phyloP scores from a whole-genome alignment of 2,797 vertebrate genomes.

The Gobio occitaniae region DNA sequence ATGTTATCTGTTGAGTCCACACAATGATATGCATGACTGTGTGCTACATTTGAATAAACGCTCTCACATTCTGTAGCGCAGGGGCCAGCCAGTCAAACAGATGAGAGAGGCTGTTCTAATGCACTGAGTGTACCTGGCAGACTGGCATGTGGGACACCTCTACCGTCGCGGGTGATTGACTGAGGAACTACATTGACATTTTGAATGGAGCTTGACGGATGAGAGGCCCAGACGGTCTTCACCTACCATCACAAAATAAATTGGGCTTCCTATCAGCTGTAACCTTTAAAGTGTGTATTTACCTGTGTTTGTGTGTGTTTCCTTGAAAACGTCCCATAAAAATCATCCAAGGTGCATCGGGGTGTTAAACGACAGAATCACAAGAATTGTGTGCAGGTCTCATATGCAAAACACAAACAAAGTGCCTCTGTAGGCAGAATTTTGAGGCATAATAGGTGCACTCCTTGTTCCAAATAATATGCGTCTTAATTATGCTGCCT shows the following conservation, averaged over 20 bases:
- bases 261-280: slow-evolving; percentile 44
- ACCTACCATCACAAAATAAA: slow-evolving; percentile 50
- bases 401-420: not conserved
- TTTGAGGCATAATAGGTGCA: not conserved
- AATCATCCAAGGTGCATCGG: not conserved
- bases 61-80: slow-evolving; percentile 25
- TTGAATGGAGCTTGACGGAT: slow-evolving; percentile 57
- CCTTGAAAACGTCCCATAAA: slow-evolving; percentile 26
- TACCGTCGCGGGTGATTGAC: slow-evolving; percentile 51
- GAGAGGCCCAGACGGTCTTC: slow-evolving; percentile 40
- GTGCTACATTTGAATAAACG: slow-evolving; percentile 55
- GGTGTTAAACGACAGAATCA: slow-evolving; percentile 7
- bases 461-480: slow-evolving; percentile 2
- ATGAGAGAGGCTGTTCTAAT: slow-evolving; percentile 39
- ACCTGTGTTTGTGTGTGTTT: slow-evolving; percentile 32
- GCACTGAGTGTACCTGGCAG: slow-evolving; percentile 51
- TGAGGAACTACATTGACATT: slow-evolving; percentile 56
- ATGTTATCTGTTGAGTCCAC: slow-evolving; percentile 45
- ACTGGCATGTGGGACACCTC: slow-evolving; percentile 43
- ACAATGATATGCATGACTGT: slow-evolving; percentile 46
- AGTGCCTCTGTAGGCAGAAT: not conserved
- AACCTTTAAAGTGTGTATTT: slow-evolving; percentile 50
- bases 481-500: slow-evolving; percentile 14
- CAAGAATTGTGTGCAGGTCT: not conserved
- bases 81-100: slow-evolving; percentile 46